These are phyloP conservation scores for Salpingus planirostris DNA, from an alignment of 2,888 invertebrate species.

Conservation along the genomic window DNA sequence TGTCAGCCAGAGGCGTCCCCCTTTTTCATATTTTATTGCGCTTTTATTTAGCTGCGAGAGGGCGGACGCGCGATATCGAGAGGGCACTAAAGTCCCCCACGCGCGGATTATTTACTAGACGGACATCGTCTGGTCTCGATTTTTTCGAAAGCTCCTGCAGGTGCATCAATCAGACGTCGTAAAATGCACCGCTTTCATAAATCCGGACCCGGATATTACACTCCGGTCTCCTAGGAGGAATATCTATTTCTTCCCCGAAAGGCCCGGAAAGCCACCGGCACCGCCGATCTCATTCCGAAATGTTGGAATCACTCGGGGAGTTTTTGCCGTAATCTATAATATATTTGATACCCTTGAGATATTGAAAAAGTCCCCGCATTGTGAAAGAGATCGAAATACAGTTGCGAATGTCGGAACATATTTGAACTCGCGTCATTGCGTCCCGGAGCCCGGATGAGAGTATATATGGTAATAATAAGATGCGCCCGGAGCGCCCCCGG, in stretches of 20 bases:
- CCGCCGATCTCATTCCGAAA: slow-evolving; percentile 23
- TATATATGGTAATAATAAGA: no score
- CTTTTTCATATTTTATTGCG: no score
- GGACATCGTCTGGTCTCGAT: no score
- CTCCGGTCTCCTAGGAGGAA: slow-evolving; percentile 4
- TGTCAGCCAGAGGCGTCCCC: no score
- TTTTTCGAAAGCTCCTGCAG: slow-evolving; percentile 2
- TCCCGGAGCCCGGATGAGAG: slow-evolving; percentile 6
- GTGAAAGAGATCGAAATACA: slow-evolving; percentile 20
- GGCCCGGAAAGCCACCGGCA: slow-evolving; percentile 17
- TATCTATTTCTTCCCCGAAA: slow-evolving; percentile 22
- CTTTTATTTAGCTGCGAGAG: no score
- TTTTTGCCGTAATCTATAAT: slow-evolving; percentile 29
- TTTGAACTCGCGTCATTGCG: slow-evolving; percentile 17
- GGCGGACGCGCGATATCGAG: no score
- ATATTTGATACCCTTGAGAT: slow-evolving; percentile 31
- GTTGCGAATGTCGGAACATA: slow-evolving; percentile 20
- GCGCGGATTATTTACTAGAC: no score
- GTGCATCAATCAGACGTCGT: slow-evolving; percentile 6
- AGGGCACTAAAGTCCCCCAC: no score
- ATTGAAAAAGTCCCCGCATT: slow-evolving; percentile 25
- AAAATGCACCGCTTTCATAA: slow-evolving; percentile 5
- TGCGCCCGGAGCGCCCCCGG: no score
- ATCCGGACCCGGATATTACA: background rate
- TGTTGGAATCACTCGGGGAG: slow-evolving; percentile 25